phyloP scores from a whole-genome alignment of 2,888 invertebrate species.

The Acanthococcus lagerstroemiae region DNA sequence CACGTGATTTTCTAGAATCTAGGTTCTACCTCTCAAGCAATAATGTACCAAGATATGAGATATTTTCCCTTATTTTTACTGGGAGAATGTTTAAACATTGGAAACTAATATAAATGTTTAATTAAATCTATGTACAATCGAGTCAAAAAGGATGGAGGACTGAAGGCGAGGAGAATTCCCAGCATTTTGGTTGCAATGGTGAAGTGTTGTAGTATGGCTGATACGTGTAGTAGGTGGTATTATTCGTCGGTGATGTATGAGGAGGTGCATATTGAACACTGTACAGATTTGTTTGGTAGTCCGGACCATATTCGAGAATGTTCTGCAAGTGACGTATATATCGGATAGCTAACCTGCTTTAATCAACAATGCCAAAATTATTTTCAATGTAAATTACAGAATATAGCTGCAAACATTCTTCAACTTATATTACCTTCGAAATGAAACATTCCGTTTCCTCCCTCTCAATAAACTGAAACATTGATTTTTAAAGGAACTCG shows the following conservation, averaged over 20 bases:
- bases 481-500: background rate
- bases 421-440: no score
- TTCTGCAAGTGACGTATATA: slow-evolving; percentile 64
- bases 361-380: background rate
- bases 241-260: slow-evolving; percentile 14
- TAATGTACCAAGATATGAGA: no score
- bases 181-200: slow-evolving; percentile 14
- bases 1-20: no score
- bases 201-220: slow-evolving; percentile 17
- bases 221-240: slow-evolving; percentile 28
- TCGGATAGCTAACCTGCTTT: slow-evolving; percentile 57
- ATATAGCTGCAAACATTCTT: no score
- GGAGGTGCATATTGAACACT: slow-evolving; percentile 30
- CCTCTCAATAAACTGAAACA: background rate
- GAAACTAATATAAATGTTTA: no score
- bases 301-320: slow-evolving; percentile 43
- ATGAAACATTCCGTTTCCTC: background rate
- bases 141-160: background rate
- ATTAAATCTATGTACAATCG: no score
- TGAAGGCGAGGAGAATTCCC: slow-evolving; percentile 6
- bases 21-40: no score
- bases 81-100: no score
- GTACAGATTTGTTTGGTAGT: slow-evolving; percentile 33
- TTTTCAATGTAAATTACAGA: background rate
- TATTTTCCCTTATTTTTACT: no score